Evolutionary conservation across 2,113 vertebrate genomes (phyloP), one percentile per base, ranked within the genome.

Genomic region (Xiphorhynchus elegans): DNA sequence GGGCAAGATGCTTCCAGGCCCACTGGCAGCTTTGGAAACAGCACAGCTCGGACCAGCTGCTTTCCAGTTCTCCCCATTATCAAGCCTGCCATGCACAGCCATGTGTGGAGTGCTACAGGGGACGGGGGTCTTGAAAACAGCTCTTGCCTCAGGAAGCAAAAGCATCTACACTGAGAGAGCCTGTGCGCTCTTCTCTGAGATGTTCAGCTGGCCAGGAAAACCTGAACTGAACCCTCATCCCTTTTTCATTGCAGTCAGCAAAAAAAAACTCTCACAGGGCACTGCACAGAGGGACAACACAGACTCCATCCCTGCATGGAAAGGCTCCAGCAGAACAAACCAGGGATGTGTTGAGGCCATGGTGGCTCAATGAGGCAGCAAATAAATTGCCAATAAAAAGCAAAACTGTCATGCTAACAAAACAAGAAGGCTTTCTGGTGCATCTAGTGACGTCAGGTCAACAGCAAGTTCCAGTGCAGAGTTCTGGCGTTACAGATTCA

Each of bases 71-170:
- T 87, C 74, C 44, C 73, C 50, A 17, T 46, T 0, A 17, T 18
- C 0, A 0, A 76, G 55, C 53, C 79, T 83, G 87, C 39, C 35
- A 47, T 3, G 55, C 26, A 69, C 76, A 91, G 59, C 70, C 87
- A 69, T 1, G 10, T 2, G 2, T 28, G n/a, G 35, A 44, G 3
- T 1, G 2, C 33, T 66, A 35, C 25, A 55, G 42, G 44, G 31
- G 37, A 53, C 31, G 4, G 40, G 20, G 40, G 23, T 72, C 70
- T 29, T 3, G 29, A 69, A 75, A 93, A 44, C n/a, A 91, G 69
- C 62, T 96, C 74, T 73, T 70, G 50, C 76, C 86, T 73, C 84
- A 73, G 67, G 59, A 24, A 93, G 26, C 39, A 80, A 82, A 85
- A 79, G 18, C 72, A 86, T 44, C 63, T 8, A 10, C 55, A 47